Evolutionary conservation across 1,140 invertebrate genomes (phyloP).

Genomic region (Drosophila pallidifrons): DNA sequence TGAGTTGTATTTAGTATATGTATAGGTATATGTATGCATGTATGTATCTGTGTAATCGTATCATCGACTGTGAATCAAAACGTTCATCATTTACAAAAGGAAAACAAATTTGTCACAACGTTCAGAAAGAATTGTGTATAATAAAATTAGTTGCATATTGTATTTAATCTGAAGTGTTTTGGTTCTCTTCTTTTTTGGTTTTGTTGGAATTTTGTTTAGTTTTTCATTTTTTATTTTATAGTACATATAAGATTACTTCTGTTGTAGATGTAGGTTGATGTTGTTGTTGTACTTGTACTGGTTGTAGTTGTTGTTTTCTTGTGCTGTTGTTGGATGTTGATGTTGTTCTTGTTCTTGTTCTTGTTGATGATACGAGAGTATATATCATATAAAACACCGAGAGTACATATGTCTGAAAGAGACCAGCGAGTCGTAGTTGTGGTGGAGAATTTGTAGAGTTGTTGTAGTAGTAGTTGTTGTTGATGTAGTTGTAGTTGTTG

Average conservation of each 20-base stretch:
- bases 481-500: conserved; percentile 53
- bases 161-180: conserved; percentile 29
- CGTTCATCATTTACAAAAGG: conserved; percentile 50
- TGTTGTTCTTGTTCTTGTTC: conserved; percentile 31
- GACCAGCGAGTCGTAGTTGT: conserved; percentile 72
- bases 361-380: conserved; percentile 55
- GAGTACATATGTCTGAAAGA: conserved; percentile 74
- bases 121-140: conserved; percentile 57
- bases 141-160: conserved; percentile 48
- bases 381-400: conserved; percentile 76
- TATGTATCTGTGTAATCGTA: conserved; percentile 24
- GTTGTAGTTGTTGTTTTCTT: conserved; percentile 67
- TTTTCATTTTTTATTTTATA: conserved; percentile 54
- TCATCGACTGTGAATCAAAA: conserved; percentile 21
- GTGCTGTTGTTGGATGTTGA: conserved; percentile 52
- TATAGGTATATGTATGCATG: conserved; percentile 16
- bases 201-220: conserved; percentile 24
- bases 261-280: conserved; percentile 53
- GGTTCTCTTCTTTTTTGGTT: conserved; percentile 10
- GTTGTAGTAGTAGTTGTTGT: conserved; percentile 58
- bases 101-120: conserved; percentile 54
- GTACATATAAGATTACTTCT: conserved; percentile 58
- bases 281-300: conserved; percentile 49
- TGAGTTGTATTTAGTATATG: conserved; percentile 14
- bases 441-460: conserved; percentile 62